Percentiles rank a stretch among this genome's conserved stretches.
Conservation (phyloP, 1,140 invertebrate genomes). For the Diploscapter pachys region DNA sequence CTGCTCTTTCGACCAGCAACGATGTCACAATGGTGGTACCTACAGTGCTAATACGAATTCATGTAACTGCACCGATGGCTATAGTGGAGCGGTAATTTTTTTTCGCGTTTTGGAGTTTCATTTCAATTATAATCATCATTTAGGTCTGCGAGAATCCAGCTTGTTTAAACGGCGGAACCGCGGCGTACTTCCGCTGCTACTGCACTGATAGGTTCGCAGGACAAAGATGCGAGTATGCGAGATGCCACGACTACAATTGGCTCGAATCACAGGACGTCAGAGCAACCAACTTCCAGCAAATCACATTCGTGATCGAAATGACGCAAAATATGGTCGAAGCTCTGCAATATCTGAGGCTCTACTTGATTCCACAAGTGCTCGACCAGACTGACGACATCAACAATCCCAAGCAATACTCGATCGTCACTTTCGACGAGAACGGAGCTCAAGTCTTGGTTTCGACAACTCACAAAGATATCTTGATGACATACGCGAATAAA, state of each 20-base stretch:
- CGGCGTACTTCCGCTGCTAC: constrained; percentile 1
- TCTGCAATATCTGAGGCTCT: not conserved
- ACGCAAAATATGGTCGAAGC: constrained; percentile 9
- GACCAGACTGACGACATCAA: constrained; percentile 5
- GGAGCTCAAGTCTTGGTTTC: constrained; percentile 9
- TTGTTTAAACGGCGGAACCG: constrained; percentile 11
- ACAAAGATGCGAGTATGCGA: constrained; percentile 10
- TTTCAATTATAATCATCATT: too few species aligned
- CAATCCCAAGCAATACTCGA: constrained; percentile 12
- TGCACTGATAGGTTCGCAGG: constrained; percentile 8
- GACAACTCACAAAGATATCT: constrained; percentile 6
- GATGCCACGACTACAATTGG: constrained; percentile 11
- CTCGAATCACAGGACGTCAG: constrained; percentile 15
- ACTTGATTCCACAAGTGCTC: constrained; percentile 8
- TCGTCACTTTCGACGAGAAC: constrained; percentile 10
- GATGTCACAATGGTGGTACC: too few species aligned
- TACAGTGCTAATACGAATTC: too few species aligned
- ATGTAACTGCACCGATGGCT: too few species aligned
- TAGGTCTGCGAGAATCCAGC: constrained; percentile 2
- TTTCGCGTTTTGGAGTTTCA: too few species aligned
- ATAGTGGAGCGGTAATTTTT: too few species aligned
- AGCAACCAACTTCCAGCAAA: constrained; percentile 21
- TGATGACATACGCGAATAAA: not conserved
- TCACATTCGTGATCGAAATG: constrained; percentile 12
- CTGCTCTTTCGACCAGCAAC: too few species aligned